Evolutionary conservation across 1,140 invertebrate species (phyloP), one percentile per base, ranked within the genome.

Genomic region (Leptinotarsa lineolata): DNA sequence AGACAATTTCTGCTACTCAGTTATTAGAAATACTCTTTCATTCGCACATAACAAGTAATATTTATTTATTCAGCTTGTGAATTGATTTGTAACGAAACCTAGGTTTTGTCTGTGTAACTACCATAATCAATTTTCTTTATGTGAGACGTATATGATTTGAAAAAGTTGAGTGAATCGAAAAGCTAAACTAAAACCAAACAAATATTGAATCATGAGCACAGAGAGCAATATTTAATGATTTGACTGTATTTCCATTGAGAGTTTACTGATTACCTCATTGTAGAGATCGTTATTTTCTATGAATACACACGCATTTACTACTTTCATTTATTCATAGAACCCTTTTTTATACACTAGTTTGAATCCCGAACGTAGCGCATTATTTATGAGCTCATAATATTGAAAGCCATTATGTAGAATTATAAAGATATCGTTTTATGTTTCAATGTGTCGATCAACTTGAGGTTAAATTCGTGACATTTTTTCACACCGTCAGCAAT

Each of bases 261-360:
- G 66, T 24, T 59, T n/a, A 59, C 68, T 58, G 13, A 70, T 18
- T 46, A 46, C 45, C 16, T 13, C 66, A 68, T 45, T 68, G n/a
- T 21, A 22, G 66, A 46, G 18, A 68, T 68, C 66, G 44, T 68
- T 68, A 68, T 46, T 68, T 48, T 68, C 66, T 68, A n/a, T 68
- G 39, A 68, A 68, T 68, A 68, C 18, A 46, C 30, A n/a, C 24
- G 66, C 66, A 46, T 48, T 20, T 22, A 68, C 45, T 68, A 46
- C 18, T 21, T 54, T 70, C 30, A 70, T 70, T 70, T 70, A 70
- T 70, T 70, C 44, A 70, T 59, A 70, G 30, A 70, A 60, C 30
- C 11, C 66, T 20, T 45, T 68, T 68, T 68, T 68, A 68, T 68
- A n/a, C 20, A 20, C 6, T 44, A 8, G n/a, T 54, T 54, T 54